These are phyloP conservation scores for Mugil cephalus DNA, from an alignment of 2,113 vertebrate genomes.

Conservation along the genomic window DNA sequence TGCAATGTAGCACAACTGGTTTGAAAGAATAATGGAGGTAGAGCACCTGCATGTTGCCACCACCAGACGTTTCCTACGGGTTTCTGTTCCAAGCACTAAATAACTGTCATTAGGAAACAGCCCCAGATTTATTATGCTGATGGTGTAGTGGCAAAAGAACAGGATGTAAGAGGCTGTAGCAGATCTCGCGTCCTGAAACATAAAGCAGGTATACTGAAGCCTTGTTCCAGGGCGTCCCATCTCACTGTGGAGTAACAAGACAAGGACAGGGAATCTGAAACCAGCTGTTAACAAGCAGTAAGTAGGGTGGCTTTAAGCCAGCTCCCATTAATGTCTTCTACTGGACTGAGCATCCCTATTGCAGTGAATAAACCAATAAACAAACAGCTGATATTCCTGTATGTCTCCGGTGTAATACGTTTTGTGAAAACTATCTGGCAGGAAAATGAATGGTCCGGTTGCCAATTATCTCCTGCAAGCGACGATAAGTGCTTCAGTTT, in stretches of 20 bases:
- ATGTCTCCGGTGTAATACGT: slow-evolving; percentile 29
- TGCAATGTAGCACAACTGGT: slow-evolving; percentile 16
- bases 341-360: not conserved
- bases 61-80: slow-evolving; percentile 46
- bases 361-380: slow-evolving; percentile 2
- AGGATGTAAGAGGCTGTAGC: not conserved
- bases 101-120: slow-evolving; percentile 41
- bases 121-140: slow-evolving; percentile 36
- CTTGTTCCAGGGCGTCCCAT: not conserved
- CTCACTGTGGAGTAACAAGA: not conserved
- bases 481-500: not conserved
- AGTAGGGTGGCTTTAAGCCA: not conserved
- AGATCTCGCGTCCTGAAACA: slow-evolving; percentile 15
- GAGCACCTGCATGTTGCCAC: slow-evolving; percentile 47
- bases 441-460: not conserved
- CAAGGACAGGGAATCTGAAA: not conserved
- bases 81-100: slow-evolving; percentile 30
- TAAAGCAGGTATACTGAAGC: slow-evolving; percentile 1
- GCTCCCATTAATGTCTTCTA: slow-evolving; percentile 7
- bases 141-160: not conserved
- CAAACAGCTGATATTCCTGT: slow-evolving; percentile 37
- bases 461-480: slow-evolving; percentile 10
- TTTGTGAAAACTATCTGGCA: slow-evolving; percentile 24
- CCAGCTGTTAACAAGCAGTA: not conserved
- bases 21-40: slow-evolving; percentile 31